A percentile compares a stretch with the other conserved stretches of the same genome.
phyloP scores from a whole-genome alignment of 2,797 vertebrate genomes.

The Enteromius radiatus region DNA sequence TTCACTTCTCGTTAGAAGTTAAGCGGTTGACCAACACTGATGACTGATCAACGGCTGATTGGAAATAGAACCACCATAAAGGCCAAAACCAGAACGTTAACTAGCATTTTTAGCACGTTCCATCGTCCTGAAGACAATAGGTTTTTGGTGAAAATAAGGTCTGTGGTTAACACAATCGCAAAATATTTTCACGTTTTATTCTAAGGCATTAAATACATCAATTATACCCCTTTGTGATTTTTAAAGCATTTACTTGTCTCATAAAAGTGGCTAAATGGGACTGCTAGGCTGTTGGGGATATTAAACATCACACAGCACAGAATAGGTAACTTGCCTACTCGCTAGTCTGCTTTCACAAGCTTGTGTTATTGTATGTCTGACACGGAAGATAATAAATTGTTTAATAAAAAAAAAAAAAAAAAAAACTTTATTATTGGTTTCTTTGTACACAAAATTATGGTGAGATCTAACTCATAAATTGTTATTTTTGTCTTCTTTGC shows the following conservation, averaged over 20 bases:
- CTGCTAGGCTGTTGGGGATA: neutral
- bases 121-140: neutral
- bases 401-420: too few species aligned
- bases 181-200: neutral
- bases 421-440: too few species aligned
- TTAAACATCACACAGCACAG: neutral
- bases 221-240: neutral
- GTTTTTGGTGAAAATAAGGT: neutral
- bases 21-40: neutral
- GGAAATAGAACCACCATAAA: neutral
- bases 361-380: too few species aligned
- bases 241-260: neutral
- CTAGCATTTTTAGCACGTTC: neutral
- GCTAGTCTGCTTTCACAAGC: neutral
- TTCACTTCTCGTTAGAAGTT: neutral
- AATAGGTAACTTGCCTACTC: neutral
- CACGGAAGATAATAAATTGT: too few species aligned
- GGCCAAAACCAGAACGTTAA: neutral
- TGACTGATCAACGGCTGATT: neutral
- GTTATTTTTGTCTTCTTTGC: too few species aligned
- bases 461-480: too few species aligned
- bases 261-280: neutral
- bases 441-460: too few species aligned
- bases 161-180: neutral
- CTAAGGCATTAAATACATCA: neutral